phyloP scores from a whole-genome alignment of 2,888 invertebrate species.

The Aphrophora alni region DNA sequence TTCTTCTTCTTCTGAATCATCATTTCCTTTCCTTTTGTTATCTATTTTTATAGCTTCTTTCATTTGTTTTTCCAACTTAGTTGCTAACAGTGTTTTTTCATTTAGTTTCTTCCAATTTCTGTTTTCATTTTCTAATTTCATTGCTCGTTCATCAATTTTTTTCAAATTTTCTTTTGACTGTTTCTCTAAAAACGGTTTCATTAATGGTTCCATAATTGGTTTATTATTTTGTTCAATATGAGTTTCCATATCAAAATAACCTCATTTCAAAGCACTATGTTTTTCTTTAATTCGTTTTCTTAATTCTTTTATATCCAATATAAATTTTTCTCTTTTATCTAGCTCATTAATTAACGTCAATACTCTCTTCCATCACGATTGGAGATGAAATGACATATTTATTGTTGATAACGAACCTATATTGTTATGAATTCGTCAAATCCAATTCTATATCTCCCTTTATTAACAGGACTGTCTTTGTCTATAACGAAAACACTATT shows the following conservation, averaged over 20 bases:
- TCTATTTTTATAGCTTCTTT: not conserved
- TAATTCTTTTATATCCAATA: too few relatives aligned
- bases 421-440: slow-evolving; percentile 22
- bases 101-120: not conserved
- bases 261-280: not conserved
- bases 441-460: slow-evolving; percentile 53
- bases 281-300: slow-evolving; percentile 43
- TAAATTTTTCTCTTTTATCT: slow-evolving; percentile 25
- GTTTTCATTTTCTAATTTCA: not conserved
- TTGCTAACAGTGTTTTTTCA: not conserved
- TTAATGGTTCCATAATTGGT: too few relatives aligned
- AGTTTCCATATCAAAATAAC: not conserved
- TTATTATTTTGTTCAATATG: too few relatives aligned
- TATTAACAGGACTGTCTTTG: slow-evolving; percentile 48
- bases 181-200: too few relatives aligned
- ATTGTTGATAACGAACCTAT: too few relatives aligned
- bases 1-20: too few relatives aligned
- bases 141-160: not conserved
- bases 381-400: too few relatives aligned
- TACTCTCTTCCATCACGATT: too few relatives aligned
- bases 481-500: slow-evolving; percentile 38
- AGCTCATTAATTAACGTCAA: too few relatives aligned
- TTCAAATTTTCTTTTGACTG: not conserved
- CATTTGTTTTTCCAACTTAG: not conserved
- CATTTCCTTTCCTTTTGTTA: too few relatives aligned